A percentile compares a stretch with the other conserved stretches of the same genome.
Evolutionary conservation across 2,888 invertebrate genomes (phyloP).

Genomic region (Plebejus anna): DNA sequence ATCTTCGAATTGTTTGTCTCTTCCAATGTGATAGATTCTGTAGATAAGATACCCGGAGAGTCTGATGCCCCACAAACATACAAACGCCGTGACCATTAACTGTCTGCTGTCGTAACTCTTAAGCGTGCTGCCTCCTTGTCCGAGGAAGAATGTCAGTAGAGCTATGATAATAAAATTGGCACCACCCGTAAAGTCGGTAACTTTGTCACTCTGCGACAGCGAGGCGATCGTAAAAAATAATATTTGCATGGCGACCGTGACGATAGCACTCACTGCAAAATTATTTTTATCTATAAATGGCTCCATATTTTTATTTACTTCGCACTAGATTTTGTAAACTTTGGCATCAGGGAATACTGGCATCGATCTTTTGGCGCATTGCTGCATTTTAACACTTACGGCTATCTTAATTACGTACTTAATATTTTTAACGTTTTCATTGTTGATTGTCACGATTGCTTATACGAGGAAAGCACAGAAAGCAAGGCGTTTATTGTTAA

Average conservation of each 20-base stretch:
- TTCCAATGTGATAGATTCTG: constrained; percentile 92
- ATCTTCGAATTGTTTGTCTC: constrained; percentile 95
- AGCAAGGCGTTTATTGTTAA: constrained; percentile 34
- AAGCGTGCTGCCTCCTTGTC: constrained; percentile 85
- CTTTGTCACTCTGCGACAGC: constrained; percentile 91
- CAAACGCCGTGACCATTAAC: constrained; percentile 93
- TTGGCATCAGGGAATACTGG: constrained; percentile 57
- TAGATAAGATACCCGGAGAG: constrained; percentile 94
- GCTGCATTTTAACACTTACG: constrained; percentile 54
- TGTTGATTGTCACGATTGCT: constrained; percentile 33
- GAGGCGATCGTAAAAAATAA: constrained; percentile 93
- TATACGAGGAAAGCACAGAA: constrained; percentile 42
- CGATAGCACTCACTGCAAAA: constrained; percentile 92
- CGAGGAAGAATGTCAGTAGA: constrained; percentile 91
- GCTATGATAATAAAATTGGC: constrained; percentile 95
- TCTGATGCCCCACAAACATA: constrained; percentile 92
- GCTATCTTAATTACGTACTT: constrained; percentile 38
- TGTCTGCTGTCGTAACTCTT: constrained; percentile 93
- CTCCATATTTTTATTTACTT: constrained; percentile 76
- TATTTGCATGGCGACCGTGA: constrained; percentile 91
- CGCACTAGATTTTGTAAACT: constrained; percentile 54
- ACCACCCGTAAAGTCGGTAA: constrained; percentile 96
- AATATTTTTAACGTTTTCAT: constrained; percentile 33
- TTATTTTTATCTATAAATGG: constrained; percentile 90
- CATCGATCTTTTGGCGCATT: constrained; percentile 61